phyloP scores from a whole-genome alignment of 2,113 vertebrate genomes.

The Diglossa brunneiventris region DNA sequence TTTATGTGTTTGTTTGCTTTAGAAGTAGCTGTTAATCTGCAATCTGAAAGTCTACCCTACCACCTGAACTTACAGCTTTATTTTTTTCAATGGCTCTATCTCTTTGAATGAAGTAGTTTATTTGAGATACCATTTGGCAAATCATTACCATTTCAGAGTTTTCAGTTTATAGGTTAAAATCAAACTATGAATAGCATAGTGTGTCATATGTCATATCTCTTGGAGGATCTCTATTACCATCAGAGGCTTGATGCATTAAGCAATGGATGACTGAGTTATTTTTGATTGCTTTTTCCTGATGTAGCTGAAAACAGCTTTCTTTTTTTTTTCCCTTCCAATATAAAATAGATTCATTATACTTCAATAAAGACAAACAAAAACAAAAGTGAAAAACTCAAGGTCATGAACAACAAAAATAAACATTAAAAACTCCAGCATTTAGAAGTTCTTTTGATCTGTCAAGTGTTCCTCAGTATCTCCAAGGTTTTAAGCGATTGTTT shows the following conservation, averaged over 20 bases:
- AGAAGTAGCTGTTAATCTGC: background rate
- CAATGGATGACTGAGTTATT: background rate
- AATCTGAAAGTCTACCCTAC: background rate
- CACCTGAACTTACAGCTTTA: background rate
- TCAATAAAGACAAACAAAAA: background rate
- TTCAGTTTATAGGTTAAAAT: background rate
- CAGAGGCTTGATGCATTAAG: background rate
- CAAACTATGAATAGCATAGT: background rate
- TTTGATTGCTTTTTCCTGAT: background rate
- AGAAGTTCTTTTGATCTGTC: background rate
- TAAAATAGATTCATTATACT: background rate
- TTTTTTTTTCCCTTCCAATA: background rate
- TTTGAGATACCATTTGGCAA: background rate
- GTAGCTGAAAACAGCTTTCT: background rate
- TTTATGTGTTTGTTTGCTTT: background rate
- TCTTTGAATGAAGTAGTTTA: background rate
- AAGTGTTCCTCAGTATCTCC: background rate
- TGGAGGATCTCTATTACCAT: background rate
- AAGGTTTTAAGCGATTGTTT: background rate
- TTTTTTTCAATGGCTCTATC: background rate
- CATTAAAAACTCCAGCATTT: background rate
- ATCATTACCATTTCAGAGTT: background rate
- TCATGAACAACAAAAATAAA: background rate
- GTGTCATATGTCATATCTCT: background rate
- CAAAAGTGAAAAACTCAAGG: background rate